These are phyloP conservation scores for Penaeus chinensis DNA, from an alignment of 1,140 invertebrate genomes.

Conservation along the genomic window DNA sequence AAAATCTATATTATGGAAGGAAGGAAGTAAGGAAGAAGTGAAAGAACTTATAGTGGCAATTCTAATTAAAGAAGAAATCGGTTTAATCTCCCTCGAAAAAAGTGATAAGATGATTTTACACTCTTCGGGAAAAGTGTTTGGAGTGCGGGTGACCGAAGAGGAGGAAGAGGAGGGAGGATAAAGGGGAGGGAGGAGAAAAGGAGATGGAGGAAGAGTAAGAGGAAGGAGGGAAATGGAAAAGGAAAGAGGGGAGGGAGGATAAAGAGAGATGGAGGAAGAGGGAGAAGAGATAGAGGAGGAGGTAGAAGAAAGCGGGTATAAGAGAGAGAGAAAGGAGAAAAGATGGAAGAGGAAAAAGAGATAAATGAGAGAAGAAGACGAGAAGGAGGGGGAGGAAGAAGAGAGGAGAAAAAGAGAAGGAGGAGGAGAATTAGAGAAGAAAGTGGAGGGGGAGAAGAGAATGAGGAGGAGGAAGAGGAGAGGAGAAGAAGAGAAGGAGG, in stretches of 20 bases:
- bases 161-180: neutral
- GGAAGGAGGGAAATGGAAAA: neutral
- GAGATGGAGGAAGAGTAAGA: neutral
- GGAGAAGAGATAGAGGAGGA: neutral
- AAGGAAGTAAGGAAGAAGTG: too few species aligned
- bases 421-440: neutral
- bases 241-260: neutral
- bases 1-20: too few species aligned
- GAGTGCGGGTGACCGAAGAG: neutral
- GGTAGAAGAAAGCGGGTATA: neutral
- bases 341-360: too few species aligned
- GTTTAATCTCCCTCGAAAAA: too few species aligned
- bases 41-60: too few species aligned
- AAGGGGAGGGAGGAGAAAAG: neutral
- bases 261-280: neutral
- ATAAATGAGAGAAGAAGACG: neutral
- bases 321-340: neutral
- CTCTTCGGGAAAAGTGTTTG: too few species aligned
- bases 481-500: neutral
- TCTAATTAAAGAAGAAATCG: too few species aligned
- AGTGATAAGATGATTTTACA: too few species aligned
- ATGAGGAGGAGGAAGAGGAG: neutral
- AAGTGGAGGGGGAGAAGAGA: neutral
- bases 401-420: neutral
- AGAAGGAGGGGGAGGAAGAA: too few species aligned